phyloP scores from a whole-genome alignment of 2,888 invertebrate genomes.

The Caprella mutica region DNA sequence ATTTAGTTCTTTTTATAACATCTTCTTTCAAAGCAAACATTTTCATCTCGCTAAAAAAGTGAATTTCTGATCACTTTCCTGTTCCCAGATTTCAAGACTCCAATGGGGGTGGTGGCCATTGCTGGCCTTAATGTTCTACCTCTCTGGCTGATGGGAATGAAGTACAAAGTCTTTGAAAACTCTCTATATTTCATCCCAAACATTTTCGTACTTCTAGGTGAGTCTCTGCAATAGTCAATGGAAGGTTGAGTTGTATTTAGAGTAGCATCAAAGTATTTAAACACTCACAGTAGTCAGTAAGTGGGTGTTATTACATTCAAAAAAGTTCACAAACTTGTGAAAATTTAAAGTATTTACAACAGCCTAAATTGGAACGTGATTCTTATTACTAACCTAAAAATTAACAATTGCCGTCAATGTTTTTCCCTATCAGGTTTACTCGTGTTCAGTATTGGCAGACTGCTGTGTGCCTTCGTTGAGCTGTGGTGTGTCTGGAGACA shows the following conservation, averaged over 20 bases:
- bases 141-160: constrained; percentile 35
- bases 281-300: too few relatives aligned
- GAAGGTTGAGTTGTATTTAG: not conserved
- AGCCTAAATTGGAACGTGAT: too few relatives aligned
- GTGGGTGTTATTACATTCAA: too few relatives aligned
- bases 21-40: too few relatives aligned
- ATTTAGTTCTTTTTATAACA: too few relatives aligned
- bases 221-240: not conserved
- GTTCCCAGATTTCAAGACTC: constrained; percentile 36
- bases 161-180: constrained; percentile 26
- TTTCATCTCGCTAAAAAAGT: too few relatives aligned
- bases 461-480: constrained; percentile 34
- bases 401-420: too few relatives aligned
- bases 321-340: too few relatives aligned
- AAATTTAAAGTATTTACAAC: too few relatives aligned
- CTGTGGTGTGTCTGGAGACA: constrained; percentile 36
- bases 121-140: constrained; percentile 36
- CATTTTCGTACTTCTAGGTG: constrained; percentile 22
- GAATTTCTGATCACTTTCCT: too few relatives aligned
- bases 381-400: too few relatives aligned
- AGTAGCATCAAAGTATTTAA: not conserved
- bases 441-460: constrained; percentile 31
- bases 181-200: constrained; percentile 32
- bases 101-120: constrained; percentile 35
- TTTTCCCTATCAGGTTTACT: constrained; percentile 25